These are phyloP conservation scores for Pedetes capensis DNA, from an alignment of 2,113 vertebrate genomes.

Conservation along the genomic window DNA sequence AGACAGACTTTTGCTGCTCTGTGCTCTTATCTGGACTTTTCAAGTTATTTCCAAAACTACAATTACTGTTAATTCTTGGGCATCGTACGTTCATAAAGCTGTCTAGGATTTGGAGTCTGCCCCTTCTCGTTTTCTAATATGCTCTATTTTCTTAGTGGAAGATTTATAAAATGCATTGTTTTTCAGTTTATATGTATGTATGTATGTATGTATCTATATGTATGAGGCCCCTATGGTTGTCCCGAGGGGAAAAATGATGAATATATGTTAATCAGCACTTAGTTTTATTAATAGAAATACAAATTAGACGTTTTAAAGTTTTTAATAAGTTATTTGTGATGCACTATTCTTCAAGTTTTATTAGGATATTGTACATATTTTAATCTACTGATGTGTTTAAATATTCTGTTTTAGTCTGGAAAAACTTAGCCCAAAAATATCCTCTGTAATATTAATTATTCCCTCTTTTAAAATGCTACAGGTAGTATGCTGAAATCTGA, in stretches of 20 bases:
- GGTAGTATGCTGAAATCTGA: neutral
- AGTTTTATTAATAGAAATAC: neutral
- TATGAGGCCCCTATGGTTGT: neutral
- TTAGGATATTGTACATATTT: neutral
- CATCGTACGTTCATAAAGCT: neutral
- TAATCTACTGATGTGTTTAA: neutral
- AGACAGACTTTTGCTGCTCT: neutral
- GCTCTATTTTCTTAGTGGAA: neutral
- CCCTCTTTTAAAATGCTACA: neutral
- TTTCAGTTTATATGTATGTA: neutral
- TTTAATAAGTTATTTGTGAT: neutral
- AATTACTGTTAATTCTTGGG: neutral
- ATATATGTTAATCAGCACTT: neutral
- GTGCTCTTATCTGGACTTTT: neutral
- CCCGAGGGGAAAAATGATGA: neutral
- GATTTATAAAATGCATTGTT: neutral
- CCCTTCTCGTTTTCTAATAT: neutral
- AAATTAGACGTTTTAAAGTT: neutral
- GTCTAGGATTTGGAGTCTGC: neutral
- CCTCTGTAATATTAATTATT: neutral
- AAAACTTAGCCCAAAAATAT: neutral
- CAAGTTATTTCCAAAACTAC: neutral
- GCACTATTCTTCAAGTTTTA: neutral
- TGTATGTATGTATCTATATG: no score
- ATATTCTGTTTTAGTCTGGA: neutral